phyloP scores from a whole-genome alignment of 2,888 invertebrate genomes.

The Eudemis profundana region DNA sequence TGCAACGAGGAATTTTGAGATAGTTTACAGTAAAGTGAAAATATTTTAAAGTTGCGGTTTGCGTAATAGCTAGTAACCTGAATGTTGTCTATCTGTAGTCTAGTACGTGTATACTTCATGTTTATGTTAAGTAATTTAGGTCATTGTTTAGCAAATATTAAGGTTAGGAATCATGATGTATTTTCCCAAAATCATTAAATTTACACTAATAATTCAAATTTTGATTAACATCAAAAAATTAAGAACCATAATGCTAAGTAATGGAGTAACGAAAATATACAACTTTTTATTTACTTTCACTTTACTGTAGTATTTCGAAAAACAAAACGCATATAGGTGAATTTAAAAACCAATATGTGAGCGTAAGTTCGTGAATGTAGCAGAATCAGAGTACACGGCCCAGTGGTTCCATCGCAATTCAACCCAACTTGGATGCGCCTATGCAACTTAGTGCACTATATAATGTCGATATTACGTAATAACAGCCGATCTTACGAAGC shows the following conservation, averaged over 20 bases:
- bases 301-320: constrained; percentile 21
- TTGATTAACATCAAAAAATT: too few species aligned
- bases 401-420: constrained; percentile 35
- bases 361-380: constrained; percentile 27
- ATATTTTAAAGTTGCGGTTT: constrained; percentile 54
- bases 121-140: too few species aligned
- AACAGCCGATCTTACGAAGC: constrained; percentile 20
- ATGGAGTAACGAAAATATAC: too few species aligned
- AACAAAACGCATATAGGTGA: constrained; percentile 16
- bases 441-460: constrained; percentile 12
- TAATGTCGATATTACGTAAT: constrained; percentile 30
- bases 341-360: constrained; percentile 26
- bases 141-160: too few species aligned
- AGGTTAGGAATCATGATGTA: too few species aligned
- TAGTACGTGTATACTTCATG: too few species aligned
- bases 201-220: too few species aligned
- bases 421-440: constrained; percentile 27
- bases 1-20: constrained; percentile 60
- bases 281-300: constrained; percentile 16
- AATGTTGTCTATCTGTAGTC: too few species aligned
- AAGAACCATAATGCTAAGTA: too few species aligned
- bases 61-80: too few species aligned
- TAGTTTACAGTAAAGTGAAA: constrained; percentile 55
- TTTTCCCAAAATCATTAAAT: too few species aligned
- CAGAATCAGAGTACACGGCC: constrained; percentile 34